Percentiles rank a stretch among this genome's conserved stretches.
Evolutionary conservation across 2,888 invertebrate species (phyloP).

Genomic region (Choristoneura rosaceana): DNA sequence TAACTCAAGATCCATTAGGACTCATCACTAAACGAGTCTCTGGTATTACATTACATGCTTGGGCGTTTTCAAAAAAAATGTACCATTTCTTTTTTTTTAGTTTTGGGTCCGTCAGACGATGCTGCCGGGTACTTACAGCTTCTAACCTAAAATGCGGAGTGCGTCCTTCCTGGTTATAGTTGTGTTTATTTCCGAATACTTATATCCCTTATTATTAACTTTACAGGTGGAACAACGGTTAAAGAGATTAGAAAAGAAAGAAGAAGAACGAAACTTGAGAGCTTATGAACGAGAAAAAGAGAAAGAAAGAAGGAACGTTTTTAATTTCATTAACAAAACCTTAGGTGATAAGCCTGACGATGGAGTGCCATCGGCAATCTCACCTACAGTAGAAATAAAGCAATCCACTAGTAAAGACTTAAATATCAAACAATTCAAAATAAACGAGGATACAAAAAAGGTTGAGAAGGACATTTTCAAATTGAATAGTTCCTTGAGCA

Average conservation of each 20-base stretch:
- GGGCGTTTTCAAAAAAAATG: too few relatives aligned
- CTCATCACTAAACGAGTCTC: too few relatives aligned
- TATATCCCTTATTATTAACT: not conserved
- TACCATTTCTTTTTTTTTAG: too few relatives aligned
- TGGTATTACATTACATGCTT: too few relatives aligned
- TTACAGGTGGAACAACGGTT: conserved; percentile 87
- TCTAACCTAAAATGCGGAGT: too few relatives aligned
- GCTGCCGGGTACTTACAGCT: too few relatives aligned
- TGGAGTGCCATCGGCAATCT: conserved; percentile 45
- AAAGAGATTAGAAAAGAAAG: conserved; percentile 87
- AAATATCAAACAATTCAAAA: conserved; percentile 90
- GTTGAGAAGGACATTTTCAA: conserved; percentile 88
- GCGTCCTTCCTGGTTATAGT: too few relatives aligned
- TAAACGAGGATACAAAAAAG: conserved; percentile 89
- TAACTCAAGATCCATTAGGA: too few relatives aligned
- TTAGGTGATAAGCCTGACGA: conserved; percentile 73
- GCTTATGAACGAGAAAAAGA: conserved; percentile 87
- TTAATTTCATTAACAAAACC: conserved; percentile 90
- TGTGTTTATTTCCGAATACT: not conserved
- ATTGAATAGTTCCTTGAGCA: conserved; percentile 87
- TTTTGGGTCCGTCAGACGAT: too few relatives aligned
- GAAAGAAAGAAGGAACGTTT: conserved; percentile 88
- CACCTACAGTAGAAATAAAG: conserved; percentile 66
- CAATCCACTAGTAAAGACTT: conserved; percentile 87
- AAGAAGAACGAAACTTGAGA: conserved; percentile 87